Evolutionary conservation across 2,888 invertebrate species (phyloP).

Genomic region (Apotomis betuletana): DNA sequence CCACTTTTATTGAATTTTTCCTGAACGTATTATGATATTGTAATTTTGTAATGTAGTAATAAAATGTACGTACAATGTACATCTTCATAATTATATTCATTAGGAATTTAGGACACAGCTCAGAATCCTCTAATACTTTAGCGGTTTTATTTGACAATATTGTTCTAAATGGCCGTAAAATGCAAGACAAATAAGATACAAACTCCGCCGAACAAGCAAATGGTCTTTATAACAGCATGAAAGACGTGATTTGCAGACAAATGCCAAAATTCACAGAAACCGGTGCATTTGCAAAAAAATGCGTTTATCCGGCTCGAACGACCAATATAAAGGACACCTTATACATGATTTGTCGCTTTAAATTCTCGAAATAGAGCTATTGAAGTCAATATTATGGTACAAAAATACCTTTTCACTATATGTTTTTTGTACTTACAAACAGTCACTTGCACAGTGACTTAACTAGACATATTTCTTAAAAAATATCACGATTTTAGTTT

Average conservation of each 20-base stretch:
- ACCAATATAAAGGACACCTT: constrained; percentile 11
- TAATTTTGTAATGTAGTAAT: neutral
- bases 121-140: neutral
- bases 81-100: too few relatives aligned
- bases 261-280: constrained; percentile 9
- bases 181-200: constrained; percentile 10
- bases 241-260: constrained; percentile 23
- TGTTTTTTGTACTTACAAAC: too few relatives aligned
- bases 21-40: neutral
- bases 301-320: constrained; percentile 24
- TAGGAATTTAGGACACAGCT: neutral
- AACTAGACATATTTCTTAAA: too few relatives aligned
- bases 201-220: neutral
- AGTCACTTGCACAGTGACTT: too few relatives aligned
- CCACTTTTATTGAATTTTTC: too few relatives aligned
- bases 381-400: neutral
- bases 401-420: too few relatives aligned
- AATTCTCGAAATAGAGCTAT: constrained; percentile 15
- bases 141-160: constrained; percentile 15
- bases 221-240: constrained; percentile 11
- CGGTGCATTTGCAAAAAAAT: constrained; percentile 26
- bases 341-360: constrained; percentile 30
- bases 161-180: constrained; percentile 6
- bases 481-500: too few relatives aligned
- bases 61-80: neutral